phyloP scores from a whole-genome alignment of 1,140 invertebrate species.

The Rhyzopertha dominica region DNA sequence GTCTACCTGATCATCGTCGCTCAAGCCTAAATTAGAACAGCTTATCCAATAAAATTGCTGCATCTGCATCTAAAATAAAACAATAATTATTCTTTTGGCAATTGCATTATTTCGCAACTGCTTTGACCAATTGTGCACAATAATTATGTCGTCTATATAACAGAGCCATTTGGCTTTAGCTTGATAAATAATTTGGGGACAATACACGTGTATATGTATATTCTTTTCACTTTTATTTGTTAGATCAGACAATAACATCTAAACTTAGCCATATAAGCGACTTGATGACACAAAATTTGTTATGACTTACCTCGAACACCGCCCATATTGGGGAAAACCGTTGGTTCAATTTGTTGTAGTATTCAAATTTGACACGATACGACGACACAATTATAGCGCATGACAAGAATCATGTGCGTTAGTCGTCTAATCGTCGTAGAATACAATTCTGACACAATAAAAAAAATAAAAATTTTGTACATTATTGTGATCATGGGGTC shows the following conservation, averaged over 20 bases:
- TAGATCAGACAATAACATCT: background rate
- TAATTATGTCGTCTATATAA: constrained; percentile 6
- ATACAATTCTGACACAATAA: too few species aligned
- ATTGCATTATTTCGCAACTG: background rate
- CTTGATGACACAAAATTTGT: too few species aligned
- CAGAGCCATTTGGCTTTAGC: constrained; percentile 1
- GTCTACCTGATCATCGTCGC: constrained; percentile 1
- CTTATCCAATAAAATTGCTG: constrained; percentile 1
- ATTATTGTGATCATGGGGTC: too few species aligned
- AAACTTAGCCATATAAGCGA: background rate
- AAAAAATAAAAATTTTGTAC: too few species aligned
- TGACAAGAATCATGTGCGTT: too few species aligned
- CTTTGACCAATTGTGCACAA: constrained; percentile 7
- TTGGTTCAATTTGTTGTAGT: too few species aligned
- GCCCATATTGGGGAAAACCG: too few species aligned
- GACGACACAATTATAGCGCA: too few species aligned
- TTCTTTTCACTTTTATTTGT: background rate
- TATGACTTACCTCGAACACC: too few species aligned
- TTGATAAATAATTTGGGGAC: background rate
- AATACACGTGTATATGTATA: constrained; percentile 7
- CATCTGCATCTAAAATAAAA: constrained; percentile 6
- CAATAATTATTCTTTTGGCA: background rate
- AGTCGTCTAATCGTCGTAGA: too few species aligned
- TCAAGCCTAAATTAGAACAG: constrained; percentile 7
- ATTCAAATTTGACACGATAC: too few species aligned